Conservation (phyloP, 2,797 vertebrate species). For the Siniperca undulata region DNA sequence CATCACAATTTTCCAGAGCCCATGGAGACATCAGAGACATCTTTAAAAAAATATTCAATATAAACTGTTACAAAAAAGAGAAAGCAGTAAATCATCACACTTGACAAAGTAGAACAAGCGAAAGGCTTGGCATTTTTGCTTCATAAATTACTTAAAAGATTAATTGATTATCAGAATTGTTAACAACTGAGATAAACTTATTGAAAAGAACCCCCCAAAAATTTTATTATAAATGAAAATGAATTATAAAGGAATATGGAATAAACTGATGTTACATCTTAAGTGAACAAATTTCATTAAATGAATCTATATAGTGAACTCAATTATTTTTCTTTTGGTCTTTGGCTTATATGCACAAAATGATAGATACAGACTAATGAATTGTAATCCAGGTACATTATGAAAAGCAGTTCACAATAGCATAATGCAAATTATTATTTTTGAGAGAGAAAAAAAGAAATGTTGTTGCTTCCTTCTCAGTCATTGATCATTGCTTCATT, state of each 20-base stretch:
- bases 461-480: background rate
- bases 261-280: background rate
- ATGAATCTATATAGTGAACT: background rate
- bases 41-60: background rate
- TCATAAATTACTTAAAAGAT: background rate
- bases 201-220: background rate
- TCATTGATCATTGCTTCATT: too few relatives aligned
- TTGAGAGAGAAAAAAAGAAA: background rate
- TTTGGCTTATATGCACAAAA: background rate
- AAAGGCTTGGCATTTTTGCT: background rate
- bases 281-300: background rate
- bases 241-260: background rate
- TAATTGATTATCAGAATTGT: background rate
- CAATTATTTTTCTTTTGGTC: background rate
- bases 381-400: background rate
- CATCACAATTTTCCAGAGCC: too few relatives aligned
- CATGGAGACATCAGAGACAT: too few relatives aligned
- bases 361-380: background rate
- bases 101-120: background rate
- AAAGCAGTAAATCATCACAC: background rate
- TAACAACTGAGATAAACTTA: background rate
- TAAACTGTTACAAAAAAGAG: constrained; percentile 2
- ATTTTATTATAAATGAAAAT: too few relatives aligned
- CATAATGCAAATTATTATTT: background rate
- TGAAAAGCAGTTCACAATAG: background rate